phyloP scores from a whole-genome alignment of 2,113 vertebrate species.

The Lamprologus tigripictilis region DNA sequence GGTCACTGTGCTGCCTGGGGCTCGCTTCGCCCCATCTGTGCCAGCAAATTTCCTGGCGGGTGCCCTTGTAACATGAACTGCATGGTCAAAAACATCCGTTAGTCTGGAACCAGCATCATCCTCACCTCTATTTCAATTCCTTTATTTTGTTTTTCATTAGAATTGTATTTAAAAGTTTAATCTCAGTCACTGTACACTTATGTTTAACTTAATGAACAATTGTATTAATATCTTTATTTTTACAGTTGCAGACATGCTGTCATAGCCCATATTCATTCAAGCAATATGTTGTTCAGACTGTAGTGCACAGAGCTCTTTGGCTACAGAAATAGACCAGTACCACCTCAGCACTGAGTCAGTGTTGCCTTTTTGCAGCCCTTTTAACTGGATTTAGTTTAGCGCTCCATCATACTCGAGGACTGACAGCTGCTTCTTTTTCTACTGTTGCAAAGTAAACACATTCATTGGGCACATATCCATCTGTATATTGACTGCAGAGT shows the following conservation, averaged over 20 bases:
- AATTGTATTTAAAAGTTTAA: background rate
- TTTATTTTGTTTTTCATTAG: background rate
- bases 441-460: background rate
- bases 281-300: background rate
- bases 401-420: background rate
- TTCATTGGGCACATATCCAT: background rate
- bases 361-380: background rate
- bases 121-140: background rate
- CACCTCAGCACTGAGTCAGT: background rate
- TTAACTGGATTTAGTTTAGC: background rate
- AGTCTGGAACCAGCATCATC: background rate
- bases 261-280: background rate
- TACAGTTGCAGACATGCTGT: background rate
- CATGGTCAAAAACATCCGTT: background rate
- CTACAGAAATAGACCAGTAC: background rate
- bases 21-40: background rate
- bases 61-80: background rate
- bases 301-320: background rate
- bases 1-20: background rate
- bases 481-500: background rate
- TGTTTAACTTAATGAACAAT: background rate
- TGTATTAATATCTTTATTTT: background rate
- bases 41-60: background rate
- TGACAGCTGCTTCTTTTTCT: background rate
- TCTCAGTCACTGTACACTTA: background rate